Conservation (phyloP, 2,113 vertebrate species). For the Pyxicephalus adspersus region DNA sequence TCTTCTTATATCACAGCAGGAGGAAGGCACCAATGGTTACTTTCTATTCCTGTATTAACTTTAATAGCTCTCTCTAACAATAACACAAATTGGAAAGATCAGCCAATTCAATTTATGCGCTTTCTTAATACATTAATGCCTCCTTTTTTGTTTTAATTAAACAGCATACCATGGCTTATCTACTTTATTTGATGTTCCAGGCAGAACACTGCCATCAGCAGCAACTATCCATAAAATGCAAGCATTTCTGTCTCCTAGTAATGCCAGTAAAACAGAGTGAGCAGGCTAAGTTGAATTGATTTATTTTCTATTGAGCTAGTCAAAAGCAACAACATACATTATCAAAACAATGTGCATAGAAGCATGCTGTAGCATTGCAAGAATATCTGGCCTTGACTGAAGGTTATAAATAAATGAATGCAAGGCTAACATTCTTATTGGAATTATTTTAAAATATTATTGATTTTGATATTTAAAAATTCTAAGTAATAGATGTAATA, state of each 20-base stretch:
- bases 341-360: neutral
- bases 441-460: neutral
- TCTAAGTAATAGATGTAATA: neutral
- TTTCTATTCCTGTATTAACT: slow-evolving; percentile 29
- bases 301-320: neutral
- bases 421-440: neutral
- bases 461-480: neutral
- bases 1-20: slow-evolving; percentile 27
- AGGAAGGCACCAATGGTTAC: slow-evolving; percentile 16
- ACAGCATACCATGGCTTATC: slow-evolving; percentile 4
- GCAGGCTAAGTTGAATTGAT: slow-evolving; percentile 2
- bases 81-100: slow-evolving; percentile 15
- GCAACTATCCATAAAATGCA: neutral
- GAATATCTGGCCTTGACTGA: neutral
- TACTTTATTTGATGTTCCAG: neutral
- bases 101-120: neutral
- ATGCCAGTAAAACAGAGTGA: neutral
- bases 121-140: neutral
- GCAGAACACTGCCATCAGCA: neutral
- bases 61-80: slow-evolving; percentile 39
- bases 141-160: slow-evolving; percentile 33
- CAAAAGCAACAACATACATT: neutral
- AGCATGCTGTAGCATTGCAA: neutral
- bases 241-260: neutral
- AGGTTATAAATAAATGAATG: neutral